Evolutionary conservation across 2,888 invertebrate genomes (phyloP).

Genomic region (Flexamia atlantica): DNA sequence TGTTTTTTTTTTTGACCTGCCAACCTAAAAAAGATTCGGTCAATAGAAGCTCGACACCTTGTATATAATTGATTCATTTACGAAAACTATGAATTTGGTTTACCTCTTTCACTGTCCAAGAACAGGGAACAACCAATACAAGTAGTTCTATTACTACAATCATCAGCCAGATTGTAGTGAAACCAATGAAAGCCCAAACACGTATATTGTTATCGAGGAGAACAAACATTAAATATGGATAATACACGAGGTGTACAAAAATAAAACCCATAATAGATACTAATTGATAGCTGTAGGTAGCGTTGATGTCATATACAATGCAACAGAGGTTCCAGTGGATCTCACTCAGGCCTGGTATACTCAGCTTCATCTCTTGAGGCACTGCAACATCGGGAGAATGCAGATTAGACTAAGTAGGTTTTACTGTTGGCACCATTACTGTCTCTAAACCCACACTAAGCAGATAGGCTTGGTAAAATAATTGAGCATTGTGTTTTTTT

Average conservation of each 20-base stretch:
- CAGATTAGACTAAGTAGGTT: too few species aligned
- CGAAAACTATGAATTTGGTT: too few species aligned
- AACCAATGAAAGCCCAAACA: not conserved
- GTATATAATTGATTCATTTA: too few species aligned
- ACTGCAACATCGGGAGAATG: not conserved
- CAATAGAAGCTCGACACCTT: too few species aligned
- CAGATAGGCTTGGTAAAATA: too few species aligned
- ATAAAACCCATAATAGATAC: not conserved
- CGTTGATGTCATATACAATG: constrained; percentile 44
- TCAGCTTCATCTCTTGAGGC: constrained; percentile 37
- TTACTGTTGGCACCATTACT: too few species aligned
- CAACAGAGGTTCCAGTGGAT: constrained; percentile 45
- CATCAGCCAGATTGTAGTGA: not conserved
- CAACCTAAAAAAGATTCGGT: too few species aligned
- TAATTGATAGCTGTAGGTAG: constrained; percentile 8
- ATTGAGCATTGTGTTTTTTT: too few species aligned
- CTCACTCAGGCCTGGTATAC: constrained; percentile 16
- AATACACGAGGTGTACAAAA: constrained; percentile 1
- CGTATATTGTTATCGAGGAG: not conserved
- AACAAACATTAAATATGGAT: constrained; percentile 8
- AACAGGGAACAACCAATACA: constrained; percentile 2
- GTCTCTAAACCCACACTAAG: too few species aligned
- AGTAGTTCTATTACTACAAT: not conserved
- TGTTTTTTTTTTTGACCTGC: too few species aligned
- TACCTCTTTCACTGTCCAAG: constrained; percentile 34